Evolutionary conservation across 2,797 vertebrate genomes (phyloP), one percentile per base, ranked within the genome.

Genomic region (Cuculus canorus): DNA sequence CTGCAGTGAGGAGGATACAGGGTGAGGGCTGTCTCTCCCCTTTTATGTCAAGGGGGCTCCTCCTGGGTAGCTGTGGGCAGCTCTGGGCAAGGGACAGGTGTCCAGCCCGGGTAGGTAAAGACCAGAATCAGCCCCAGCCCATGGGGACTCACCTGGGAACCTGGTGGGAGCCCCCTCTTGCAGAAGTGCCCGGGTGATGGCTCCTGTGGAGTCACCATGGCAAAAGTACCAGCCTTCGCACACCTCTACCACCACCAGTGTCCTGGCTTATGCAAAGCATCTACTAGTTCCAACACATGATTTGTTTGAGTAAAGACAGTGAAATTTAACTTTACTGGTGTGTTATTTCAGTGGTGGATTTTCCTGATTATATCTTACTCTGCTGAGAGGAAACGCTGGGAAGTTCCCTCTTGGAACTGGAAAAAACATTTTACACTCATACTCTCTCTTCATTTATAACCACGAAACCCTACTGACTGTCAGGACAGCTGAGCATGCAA

Each of bases 361-460:
- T 90, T 61, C 32, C 30, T 60, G 4, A 4, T 50, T 61, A 27
- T 23, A 3, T 32, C 57, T 86, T 56, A 54, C 19, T 83, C 12
- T 57, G 19, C 22, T 71, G 13, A 30, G 63, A 15, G 7, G 43
- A 32, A 89, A 86, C 2, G 3, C 35, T 54, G 69, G 12, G 19
- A 68, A 70, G 22, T 24, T 92, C 37, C 65, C 39, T 64, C 59
- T 65, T 1, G 15, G 45, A 96, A 27, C 3, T 11, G 47, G 30
- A 39, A 37, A 91, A 96, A 77, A 21, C 33, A 59, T 81, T 80
- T 53, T 61, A 48, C 39, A 59, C 37, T 52, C 78, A 79, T 88
- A 77, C 86, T 79, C 59, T 73, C 24, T 50, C 63, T 73, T 94
- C 65, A 86, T 90, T 95, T 96, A 70, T 72, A 95, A 75, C 75